Evolutionary conservation across 2,888 invertebrate genomes (phyloP).

Genomic region (Andrena bicolor): DNA sequence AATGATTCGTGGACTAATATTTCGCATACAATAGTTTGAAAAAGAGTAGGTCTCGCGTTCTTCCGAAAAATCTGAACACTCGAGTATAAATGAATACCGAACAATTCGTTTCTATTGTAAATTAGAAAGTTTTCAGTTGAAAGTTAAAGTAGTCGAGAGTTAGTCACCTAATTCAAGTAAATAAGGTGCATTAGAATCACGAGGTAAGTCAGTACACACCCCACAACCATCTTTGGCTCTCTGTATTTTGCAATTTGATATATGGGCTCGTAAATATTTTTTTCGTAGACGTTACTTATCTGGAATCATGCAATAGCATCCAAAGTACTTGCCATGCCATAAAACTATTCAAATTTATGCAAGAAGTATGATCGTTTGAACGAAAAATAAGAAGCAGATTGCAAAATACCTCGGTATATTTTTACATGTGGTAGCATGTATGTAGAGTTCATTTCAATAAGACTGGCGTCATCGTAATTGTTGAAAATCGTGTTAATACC

Average conservation of each 20-base stretch:
- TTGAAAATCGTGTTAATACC: neutral
- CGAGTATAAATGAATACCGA: neutral
- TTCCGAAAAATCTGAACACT: neutral
- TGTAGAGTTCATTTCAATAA: slow-evolving; percentile 63
- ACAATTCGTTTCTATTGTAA: neutral
- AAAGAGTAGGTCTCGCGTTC: neutral
- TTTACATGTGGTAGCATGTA: slow-evolving; percentile 72
- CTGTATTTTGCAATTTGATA: slow-evolving; percentile 80
- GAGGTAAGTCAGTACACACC: slow-evolving; percentile 83
- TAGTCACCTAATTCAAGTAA: slow-evolving; percentile 64
- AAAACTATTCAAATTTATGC: neutral
- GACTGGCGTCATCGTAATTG: slow-evolving; percentile 12
- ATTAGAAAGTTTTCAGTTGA: neutral
- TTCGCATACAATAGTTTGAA: neutral
- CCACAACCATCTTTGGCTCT: slow-evolving; percentile 84
- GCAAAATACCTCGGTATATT: slow-evolving; percentile 72
- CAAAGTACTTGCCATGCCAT: neutral
- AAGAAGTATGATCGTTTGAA: neutral
- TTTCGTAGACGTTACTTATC: neutral
- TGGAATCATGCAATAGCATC: neutral
- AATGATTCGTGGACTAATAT: neutral
- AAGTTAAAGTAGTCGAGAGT: slow-evolving; percentile 52
- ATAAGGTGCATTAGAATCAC: slow-evolving; percentile 54
- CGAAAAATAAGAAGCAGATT: slow-evolving; percentile 70
- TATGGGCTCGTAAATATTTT: neutral